Percentiles rank a stretch among this genome's conserved stretches.
Conservation (phyloP, 2,113 vertebrate genomes). For the Chauna torquata region DNA sequence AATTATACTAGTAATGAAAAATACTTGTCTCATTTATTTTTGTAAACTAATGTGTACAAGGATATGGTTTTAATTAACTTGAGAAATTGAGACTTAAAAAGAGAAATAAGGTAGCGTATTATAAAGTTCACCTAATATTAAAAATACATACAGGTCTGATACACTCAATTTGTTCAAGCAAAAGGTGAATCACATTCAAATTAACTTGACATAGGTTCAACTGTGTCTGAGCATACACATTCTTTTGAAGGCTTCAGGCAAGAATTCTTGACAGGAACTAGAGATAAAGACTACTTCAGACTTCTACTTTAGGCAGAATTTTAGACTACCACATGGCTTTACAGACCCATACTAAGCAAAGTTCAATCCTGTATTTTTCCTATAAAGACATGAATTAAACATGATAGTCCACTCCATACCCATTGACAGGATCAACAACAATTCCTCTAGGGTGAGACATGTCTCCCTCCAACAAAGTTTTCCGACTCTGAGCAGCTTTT, state of each 20-base stretch:
- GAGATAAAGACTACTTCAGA: not conserved
- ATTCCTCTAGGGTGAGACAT: conserved; percentile 98
- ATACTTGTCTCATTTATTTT: not conserved
- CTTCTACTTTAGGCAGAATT: too few species aligned
- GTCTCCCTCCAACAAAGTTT: conserved; percentile 92
- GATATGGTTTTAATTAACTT: not conserved
- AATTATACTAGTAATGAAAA: not conserved
- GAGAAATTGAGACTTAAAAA: not conserved
- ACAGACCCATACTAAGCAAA: not conserved
- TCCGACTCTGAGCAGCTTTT: conserved; percentile 90
- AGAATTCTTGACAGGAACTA: not conserved
- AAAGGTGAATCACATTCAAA: not conserved
- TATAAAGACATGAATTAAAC: not conserved
- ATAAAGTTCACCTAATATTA: not conserved
- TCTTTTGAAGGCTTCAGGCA: not conserved
- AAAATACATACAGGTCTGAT: not conserved
- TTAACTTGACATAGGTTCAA: not conserved
- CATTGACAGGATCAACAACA: conserved; percentile 93
- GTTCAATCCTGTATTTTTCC: not conserved
- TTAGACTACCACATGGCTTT: not conserved
- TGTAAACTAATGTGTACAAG: not conserved
- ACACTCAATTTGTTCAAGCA: not conserved
- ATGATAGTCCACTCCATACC: conserved; percentile 74
- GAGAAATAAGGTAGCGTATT: not conserved
- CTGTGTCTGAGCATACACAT: not conserved